Conservation (phyloP, 2,113 vertebrate genomes). For the Pandion haliaetus region DNA sequence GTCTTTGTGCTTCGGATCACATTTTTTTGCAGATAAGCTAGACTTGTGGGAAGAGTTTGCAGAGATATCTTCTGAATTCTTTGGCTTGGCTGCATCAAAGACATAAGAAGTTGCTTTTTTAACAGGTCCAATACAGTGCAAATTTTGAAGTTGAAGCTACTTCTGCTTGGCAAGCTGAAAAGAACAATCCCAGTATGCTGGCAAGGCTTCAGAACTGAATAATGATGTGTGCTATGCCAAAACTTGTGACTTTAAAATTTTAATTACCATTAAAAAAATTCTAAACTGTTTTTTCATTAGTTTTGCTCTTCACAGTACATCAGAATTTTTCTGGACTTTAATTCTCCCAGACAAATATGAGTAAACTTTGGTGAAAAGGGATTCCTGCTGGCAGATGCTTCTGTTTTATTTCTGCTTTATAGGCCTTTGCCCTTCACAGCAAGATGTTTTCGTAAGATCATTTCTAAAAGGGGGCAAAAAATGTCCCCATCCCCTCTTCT, state of each 20-base stretch:
- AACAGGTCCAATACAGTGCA: background rate
- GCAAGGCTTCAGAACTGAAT: background rate
- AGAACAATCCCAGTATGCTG: background rate
- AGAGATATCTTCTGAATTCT: constrained; percentile 64
- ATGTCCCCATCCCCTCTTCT: background rate
- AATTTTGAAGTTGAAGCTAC: background rate
- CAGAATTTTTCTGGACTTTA: background rate
- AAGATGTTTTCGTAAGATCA: background rate
- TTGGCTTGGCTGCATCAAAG: constrained; percentile 70
- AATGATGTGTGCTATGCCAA: background rate
- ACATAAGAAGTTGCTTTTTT: background rate
- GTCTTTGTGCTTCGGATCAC: constrained; percentile 91
- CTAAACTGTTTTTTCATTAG: background rate
- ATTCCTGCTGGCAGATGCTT: background rate
- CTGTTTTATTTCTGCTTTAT: background rate
- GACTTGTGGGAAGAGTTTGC: constrained; percentile 57
- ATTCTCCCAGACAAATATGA: background rate
- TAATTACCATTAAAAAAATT: background rate
- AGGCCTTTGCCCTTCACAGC: background rate
- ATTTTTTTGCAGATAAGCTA: constrained; percentile 79
- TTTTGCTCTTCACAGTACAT: background rate
- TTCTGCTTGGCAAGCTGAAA: background rate
- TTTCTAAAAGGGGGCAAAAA: background rate
- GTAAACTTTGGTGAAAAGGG: background rate
- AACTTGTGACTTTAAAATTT: background rate